Evolutionary conservation across 2,797 vertebrate species (phyloP), one percentile per base, ranked within the genome.

Genomic region (Catostomus latipinnis): DNA sequence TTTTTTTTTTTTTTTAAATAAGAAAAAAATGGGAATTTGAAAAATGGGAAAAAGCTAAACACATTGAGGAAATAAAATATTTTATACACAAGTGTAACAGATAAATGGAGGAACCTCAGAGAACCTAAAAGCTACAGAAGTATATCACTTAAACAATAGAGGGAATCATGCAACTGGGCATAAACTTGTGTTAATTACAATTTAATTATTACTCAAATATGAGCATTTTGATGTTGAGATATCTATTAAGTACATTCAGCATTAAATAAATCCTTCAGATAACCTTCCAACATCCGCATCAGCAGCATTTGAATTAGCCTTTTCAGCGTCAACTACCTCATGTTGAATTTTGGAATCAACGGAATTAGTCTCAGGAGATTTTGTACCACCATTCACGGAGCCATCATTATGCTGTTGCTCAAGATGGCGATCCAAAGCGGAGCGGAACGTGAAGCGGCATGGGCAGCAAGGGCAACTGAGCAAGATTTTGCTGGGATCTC

Each of bases 241-340:
- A 94, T 5, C 73, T 90, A 74, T 93, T 93, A 2, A 12, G 90
- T 91, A 85, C 93, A 94, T 81, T 94, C 92, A 50, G 81, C 93
- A 94, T 88, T 94, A 90, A 70, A 93, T 93, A 72, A 93, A 85
- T 77, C 88, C 87, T 14, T 92, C 88, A 14, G 86, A 85, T 48
- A 88, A 75, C 78, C 81, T 83, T 71, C 50, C 84, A 83, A 86
- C 88, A 87, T 85, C 34, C 2, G 34, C 34, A 34, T 34, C 34
- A 34, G 2, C 56, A 69, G 65, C 80, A 71, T 86, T 83, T 61
- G 69, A 83, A 8, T 63, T 71, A 14, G 76, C 71, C 12, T 68
- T 75, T 60, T 82, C 81, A 70, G 70, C 72, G 52, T 74, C 87
- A 76, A 86, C 60, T 70, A 81, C 72, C 14, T 89, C 87, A 71